phyloP scores from a whole-genome alignment of 30 jellyfish, hydroid and myxozoan genomes.

The Aurelia sp. region DNA sequence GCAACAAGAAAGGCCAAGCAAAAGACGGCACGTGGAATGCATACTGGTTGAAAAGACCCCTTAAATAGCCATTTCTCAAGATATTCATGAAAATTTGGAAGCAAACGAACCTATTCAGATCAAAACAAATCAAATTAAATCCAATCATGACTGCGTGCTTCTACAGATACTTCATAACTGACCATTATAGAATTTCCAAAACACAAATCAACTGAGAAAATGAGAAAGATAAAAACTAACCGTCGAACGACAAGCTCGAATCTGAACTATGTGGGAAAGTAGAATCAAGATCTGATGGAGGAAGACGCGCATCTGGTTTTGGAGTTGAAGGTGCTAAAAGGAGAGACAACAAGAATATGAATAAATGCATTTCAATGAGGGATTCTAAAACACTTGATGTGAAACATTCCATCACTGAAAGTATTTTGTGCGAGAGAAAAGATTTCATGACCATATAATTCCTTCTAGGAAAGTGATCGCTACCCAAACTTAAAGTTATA shows the following conservation, averaged over 20 bases:
- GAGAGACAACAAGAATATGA: neutral
- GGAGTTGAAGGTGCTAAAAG: slow-evolving; percentile 41
- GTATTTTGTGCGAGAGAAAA: too few relatives aligned
- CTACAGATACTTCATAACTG: neutral
- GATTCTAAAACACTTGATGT: neutral
- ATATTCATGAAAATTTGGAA: too few relatives aligned
- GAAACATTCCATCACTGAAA: too few relatives aligned
- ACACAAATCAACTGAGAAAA: neutral
- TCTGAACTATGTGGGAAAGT: slow-evolving; percentile 78
- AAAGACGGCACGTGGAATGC: too few relatives aligned
- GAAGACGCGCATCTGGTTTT: slow-evolving; percentile 19
- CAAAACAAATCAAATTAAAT: too few relatives aligned
- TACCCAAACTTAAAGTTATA: too few relatives aligned
- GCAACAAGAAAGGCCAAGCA: too few relatives aligned
- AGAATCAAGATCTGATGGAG: slow-evolving; percentile 70
- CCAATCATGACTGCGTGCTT: neutral
- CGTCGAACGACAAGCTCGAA: slow-evolving; percentile 68
- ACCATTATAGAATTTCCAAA: neutral
- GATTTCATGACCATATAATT: too few relatives aligned
- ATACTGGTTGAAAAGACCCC: too few relatives aligned
- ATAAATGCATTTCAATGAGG: neutral
- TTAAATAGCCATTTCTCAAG: too few relatives aligned
- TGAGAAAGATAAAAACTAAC: neutral
- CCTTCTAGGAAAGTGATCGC: too few relatives aligned
- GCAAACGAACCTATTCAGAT: too few relatives aligned